A percentile compares a stretch with the other conserved stretches of the same genome.
These are phyloP conservation scores for Drosophila insularis DNA, from an alignment of 1,140 invertebrate species.

Conservation along the genomic window DNA sequence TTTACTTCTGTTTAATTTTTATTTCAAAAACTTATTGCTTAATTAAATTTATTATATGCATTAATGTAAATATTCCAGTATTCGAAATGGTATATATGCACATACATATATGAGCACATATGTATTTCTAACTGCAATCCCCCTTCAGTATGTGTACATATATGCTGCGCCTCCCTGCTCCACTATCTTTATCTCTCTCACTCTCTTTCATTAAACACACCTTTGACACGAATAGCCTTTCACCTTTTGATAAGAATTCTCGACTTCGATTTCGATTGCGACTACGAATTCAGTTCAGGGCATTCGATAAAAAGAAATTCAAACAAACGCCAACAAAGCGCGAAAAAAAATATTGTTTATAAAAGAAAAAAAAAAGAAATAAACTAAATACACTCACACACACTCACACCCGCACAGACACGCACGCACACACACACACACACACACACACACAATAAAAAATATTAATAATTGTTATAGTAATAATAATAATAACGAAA, in stretches of 20 bases:
- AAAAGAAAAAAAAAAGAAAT: conserved; percentile 8
- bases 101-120: neutral
- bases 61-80: neutral
- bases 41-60: neutral
- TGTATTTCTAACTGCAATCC: neutral
- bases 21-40: neutral
- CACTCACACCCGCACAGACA: too few species aligned
- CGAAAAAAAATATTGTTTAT: neutral
- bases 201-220: neutral
- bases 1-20: too few species aligned
- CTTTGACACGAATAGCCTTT: conserved; percentile 1
- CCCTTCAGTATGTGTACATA: too few species aligned
- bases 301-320: neutral
- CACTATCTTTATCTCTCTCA: neutral
- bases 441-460: too few species aligned
- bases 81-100: neutral
- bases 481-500: neutral
- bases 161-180: too few species aligned
- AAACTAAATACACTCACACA: too few species aligned
- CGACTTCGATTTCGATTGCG: neutral
- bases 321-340: conserved; percentile 1
- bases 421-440: too few species aligned
- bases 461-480: too few species aligned
- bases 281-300: neutral
- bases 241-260: conserved; percentile 12